Conservation (phyloP, 2,797 vertebrate species). For the Rhinogobio ventralis region DNA sequence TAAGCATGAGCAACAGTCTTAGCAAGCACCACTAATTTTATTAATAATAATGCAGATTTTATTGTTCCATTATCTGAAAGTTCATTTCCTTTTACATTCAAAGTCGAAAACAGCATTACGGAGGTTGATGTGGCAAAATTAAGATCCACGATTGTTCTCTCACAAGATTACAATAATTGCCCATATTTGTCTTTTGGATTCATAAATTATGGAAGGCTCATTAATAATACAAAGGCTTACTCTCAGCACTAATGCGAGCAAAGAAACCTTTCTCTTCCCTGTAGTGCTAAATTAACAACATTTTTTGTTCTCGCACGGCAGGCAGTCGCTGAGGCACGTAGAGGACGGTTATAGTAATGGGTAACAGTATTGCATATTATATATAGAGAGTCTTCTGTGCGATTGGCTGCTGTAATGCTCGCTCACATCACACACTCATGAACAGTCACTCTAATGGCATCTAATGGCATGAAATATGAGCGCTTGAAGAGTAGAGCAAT, state of each 20-base stretch:
- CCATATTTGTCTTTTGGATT: conserved; percentile 78
- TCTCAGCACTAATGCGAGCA: conserved; percentile 78
- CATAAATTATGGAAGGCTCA: conserved; percentile 77
- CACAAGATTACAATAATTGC: conserved; percentile 71
- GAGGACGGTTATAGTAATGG: not conserved
- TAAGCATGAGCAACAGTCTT: not conserved
- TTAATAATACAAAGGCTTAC: conserved; percentile 77
- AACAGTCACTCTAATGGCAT: not conserved
- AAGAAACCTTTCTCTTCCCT: conserved; percentile 73
- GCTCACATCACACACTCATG: not conserved
- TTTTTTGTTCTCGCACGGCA: not conserved
- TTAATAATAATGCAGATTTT: conserved; percentile 14
- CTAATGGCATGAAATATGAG: conserved; percentile 13
- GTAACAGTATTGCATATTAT: not conserved
- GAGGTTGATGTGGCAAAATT: conserved; percentile 37
- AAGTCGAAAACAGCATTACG: conserved; percentile 15
- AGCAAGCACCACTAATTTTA: not conserved
- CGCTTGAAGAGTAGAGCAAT: not conserved
- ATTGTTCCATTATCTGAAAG: conserved; percentile 24
- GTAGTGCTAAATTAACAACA: conserved; percentile 32
- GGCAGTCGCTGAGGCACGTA: not conserved
- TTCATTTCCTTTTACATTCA: conserved; percentile 15
- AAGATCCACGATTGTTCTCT: conserved; percentile 44
- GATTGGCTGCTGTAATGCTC: not conserved
- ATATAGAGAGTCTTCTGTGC: conserved; percentile 4